Base-by-base conservation (phyloP, 2,797 vertebrate species). In the Pyrocephalus nanus region DNA sequence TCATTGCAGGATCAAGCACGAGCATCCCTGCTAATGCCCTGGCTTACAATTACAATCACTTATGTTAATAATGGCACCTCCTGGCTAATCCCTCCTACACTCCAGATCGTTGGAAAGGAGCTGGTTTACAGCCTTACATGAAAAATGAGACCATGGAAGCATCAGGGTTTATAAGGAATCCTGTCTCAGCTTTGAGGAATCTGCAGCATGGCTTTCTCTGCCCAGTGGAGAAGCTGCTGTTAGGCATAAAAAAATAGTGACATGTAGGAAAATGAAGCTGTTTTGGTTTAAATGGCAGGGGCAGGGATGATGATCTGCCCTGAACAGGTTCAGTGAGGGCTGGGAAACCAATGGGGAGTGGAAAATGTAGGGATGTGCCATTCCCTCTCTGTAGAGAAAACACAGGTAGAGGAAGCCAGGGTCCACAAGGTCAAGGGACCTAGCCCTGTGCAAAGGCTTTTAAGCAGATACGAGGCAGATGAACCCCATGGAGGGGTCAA, bases 11-110 rank as follows among this genome's bases (percentile, higher is more conserved):
- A 94, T 95, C 83, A 70, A 69, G 73, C 55, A 58, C 0, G 5
- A 86, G 55, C 71, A 70, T 38, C 77, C 84, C 26, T 4, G 26
- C 53, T 84, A 95, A 92, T 84, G 64, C 73, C 88, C 88, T 11
- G 20, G 62, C 77, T 95, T 90, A 36, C 76, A 95, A 94, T 75
- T 81, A 88, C 88, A 94, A 86, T 57, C 86, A 72, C 58, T 86
- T 71, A 57, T 1, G 1, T 75, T 95, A 92, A 96, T 88, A 92
- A 93, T 65, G 38, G 74, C 60, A 67, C 73, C 88, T 95, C 83
- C 86, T 50, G 18, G 66, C 73, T 94, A 94, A 91, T 81, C 74
- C 58, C 67, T 88, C 60, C 86, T 22, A 30, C 1, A 1, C 55
- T 86, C 81, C 54, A 3, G 21, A 3, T 73, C 14, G 1, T 43